Conservation (phyloP, 2,797 vertebrate genomes). For the Channallabes apus region DNA sequence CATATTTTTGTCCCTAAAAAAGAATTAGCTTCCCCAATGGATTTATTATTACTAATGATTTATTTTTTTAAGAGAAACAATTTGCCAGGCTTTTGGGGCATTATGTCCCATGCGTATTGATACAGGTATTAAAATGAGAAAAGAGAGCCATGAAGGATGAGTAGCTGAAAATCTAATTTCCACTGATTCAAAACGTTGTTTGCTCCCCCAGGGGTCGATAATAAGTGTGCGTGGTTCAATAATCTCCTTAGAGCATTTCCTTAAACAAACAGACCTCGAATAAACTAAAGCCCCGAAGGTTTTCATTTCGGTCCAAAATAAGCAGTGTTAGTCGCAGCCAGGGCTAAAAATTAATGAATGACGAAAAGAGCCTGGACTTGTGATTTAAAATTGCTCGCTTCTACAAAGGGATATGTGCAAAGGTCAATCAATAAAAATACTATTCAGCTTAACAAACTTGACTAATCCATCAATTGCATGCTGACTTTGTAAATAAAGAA, state of each 20-base stretch:
- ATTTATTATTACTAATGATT: not conserved
- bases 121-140: constrained; percentile 7
- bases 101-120: not conserved
- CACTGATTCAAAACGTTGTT: constrained; percentile 31
- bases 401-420: constrained; percentile 64
- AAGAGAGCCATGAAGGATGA: not conserved
- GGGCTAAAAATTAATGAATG: constrained; percentile 64
- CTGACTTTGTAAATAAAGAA: constrained; percentile 56
- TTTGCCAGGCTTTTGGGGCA: not conserved
- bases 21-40: not conserved
- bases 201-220: constrained; percentile 24
- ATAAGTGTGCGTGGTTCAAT: constrained; percentile 41
- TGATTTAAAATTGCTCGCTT: constrained; percentile 65
- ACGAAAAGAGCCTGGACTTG: constrained; percentile 66
- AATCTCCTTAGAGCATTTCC: constrained; percentile 34
- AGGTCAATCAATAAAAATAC: constrained; percentile 74
- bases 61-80: not conserved
- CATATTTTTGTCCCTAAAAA: not conserved
- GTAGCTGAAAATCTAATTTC: constrained; percentile 29
- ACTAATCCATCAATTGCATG: constrained; percentile 63
- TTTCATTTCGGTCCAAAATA: constrained; percentile 61
- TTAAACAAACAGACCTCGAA: constrained; percentile 59
- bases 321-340: constrained; percentile 48
- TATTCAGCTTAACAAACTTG: constrained; percentile 78
- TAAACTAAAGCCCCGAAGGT: constrained; percentile 54